Evolutionary conservation across 2,888 invertebrate species (phyloP), one percentile per base, ranked within the genome.

Genomic region (Melanargia galathea): DNA sequence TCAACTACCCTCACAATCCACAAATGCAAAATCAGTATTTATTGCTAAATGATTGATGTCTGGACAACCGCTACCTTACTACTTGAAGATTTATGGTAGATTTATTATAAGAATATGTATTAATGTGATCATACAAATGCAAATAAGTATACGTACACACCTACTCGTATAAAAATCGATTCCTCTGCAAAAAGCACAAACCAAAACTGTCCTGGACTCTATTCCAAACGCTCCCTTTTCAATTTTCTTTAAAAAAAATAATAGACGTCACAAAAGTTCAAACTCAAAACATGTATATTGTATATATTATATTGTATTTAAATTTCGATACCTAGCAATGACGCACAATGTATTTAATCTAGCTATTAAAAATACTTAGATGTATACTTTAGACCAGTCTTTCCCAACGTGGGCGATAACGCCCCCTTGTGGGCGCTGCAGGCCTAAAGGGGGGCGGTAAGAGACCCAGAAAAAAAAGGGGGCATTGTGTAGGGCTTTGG

Each of bases 111-210:
- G 5, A 38, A n/a, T 20, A n/a, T 30, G n/a, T n/a, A 33, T 16
- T 30, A 30, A 49, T 33, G 10, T 52, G 52, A 52, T 52, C 35
- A 35, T 52, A 20, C 51, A 51, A 51, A 4, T 33, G 18, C n/a
- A 20, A 20, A 46, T 46, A 46, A 3, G 22, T 4, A 22, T 2
- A n/a, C n/a, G n/a, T n/a, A n/a, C n/a, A n/a, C n/a, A n/a, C n/a
- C n/a, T n/a, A n/a, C n/a, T n/a, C n/a, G 16, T 11, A 16, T 35
- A 26, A 30, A 51, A 33, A 10, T 18, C 10, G 0, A 16, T 51
- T 30, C 30, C 30, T 30, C 3, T 16, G 26, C 26, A 3, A 13
- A 49, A 24, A 26, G n/a, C 18, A 26, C 51, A 51, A 51, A 51
- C 18, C 30, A 18, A 51, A 16, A 33, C 51, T 10, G 5, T 18